Conservation (phyloP, 2,888 invertebrate species). For the Lasioglossum pauxillum region DNA sequence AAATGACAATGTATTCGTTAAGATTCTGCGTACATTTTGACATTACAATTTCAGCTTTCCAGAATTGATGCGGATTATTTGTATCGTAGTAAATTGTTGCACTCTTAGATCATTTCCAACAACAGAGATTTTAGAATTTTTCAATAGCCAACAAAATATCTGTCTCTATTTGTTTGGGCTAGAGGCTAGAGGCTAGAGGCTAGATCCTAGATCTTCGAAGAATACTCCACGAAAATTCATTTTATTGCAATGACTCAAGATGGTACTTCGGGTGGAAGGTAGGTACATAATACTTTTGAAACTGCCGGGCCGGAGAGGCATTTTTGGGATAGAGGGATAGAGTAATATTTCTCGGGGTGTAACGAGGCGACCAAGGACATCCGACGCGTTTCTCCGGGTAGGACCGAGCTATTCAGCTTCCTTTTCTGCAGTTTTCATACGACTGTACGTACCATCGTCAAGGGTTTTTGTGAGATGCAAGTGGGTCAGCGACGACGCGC, state of each 20-base stretch:
- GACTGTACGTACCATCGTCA: neutral
- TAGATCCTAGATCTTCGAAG: neutral
- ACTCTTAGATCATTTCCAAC: neutral
- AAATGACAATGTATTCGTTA: neutral
- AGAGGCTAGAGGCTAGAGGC: too few species aligned
- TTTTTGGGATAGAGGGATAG: neutral
- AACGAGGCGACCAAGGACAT: constrained; percentile 15
- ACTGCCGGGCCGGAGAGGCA: neutral
- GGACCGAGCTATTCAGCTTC: neutral
- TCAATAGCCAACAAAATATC: neutral
- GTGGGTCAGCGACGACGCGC: constrained; percentile 50
- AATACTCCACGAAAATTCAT: neutral
- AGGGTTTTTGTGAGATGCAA: constrained; percentile 51
- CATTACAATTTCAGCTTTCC: too few species aligned
- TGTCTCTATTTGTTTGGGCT: too few species aligned
- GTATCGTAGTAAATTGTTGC: neutral
- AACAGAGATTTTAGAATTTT: neutral
- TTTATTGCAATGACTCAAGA: neutral
- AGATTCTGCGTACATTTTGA: too few species aligned
- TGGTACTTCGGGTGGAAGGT: neutral
- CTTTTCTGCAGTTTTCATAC: constrained; percentile 11
- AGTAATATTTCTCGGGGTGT: neutral
- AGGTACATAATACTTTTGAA: neutral
- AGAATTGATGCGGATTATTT: too few species aligned
- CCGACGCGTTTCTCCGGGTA: constrained; percentile 9